Conservation (phyloP, 1,140 invertebrate genomes). For the Drosophila orosa region DNA sequence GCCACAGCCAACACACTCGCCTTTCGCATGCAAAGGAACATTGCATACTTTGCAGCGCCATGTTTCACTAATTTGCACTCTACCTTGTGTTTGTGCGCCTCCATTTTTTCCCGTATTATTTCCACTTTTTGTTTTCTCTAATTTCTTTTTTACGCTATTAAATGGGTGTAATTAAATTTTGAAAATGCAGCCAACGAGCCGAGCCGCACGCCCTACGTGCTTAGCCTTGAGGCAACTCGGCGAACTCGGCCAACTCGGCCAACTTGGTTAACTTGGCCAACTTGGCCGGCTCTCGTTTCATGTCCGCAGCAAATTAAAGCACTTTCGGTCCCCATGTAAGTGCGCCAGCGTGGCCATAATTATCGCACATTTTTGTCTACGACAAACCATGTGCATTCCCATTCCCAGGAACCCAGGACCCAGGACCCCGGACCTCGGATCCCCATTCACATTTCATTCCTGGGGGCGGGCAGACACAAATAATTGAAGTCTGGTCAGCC, state of each 20-base stretch:
- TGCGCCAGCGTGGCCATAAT: conserved; percentile 54
- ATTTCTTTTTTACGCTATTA: conserved; percentile 71
- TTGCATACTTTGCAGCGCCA: conserved; percentile 63
- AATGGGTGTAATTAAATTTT: conserved; percentile 77
- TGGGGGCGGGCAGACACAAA: conserved; percentile 33
- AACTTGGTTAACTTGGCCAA: conserved; percentile 31
- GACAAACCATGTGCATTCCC: conserved; percentile 56
- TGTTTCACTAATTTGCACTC: conserved; percentile 79
- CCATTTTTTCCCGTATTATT: conserved; percentile 16
- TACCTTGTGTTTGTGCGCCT: conserved; percentile 48
- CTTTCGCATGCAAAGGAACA: conserved; percentile 16
- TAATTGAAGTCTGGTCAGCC: conserved; percentile 48
- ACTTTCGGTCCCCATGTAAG: conserved; percentile 37
- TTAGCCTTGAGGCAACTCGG: conserved; percentile 51
- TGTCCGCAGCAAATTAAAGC: conserved; percentile 71
- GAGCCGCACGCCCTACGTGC: conserved; percentile 31
- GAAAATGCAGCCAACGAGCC: conserved; percentile 36
- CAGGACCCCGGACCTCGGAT: background rate
- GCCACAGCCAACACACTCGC: conserved; percentile 2
- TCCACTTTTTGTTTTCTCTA: conserved; percentile 36
- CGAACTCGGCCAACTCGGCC: conserved; percentile 19
- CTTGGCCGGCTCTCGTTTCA: conserved; percentile 49
- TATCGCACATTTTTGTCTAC: conserved; percentile 67
- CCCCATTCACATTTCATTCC: conserved; percentile 6
- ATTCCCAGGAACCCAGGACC: conserved; percentile 1